These are phyloP conservation scores for Rhyacophila brunnea DNA, from an alignment of 1,140 invertebrate genomes.

Conservation along the genomic window DNA sequence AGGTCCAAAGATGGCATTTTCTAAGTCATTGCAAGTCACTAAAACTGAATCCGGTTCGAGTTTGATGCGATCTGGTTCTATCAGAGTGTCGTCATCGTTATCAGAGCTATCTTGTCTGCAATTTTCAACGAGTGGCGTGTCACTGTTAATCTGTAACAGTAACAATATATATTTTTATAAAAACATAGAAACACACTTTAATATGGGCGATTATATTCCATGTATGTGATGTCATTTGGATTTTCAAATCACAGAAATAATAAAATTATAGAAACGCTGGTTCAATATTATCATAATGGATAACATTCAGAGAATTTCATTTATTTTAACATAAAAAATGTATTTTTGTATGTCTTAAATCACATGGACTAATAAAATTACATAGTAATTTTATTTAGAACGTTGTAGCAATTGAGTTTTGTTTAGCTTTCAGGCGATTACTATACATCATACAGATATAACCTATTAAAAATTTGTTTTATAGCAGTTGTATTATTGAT, in stretches of 20 bases:
- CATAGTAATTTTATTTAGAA: too few relatives aligned
- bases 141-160: conserved; percentile 16
- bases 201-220: background rate
- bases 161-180: too few relatives aligned
- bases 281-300: background rate
- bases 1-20: too few relatives aligned
- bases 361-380: too few relatives aligned
- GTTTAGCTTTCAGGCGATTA: too few relatives aligned
- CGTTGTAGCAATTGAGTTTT: too few relatives aligned
- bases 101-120: background rate
- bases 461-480: too few relatives aligned
- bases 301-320: background rate
- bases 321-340: background rate
- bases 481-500: too few relatives aligned
- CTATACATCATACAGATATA: too few relatives aligned
- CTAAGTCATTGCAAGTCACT: background rate
- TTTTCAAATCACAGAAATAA: background rate
- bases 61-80: background rate
- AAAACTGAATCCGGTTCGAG: background rate
- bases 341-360: too few relatives aligned
- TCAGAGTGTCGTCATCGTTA: background rate
- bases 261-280: background rate
- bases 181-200: too few relatives aligned
- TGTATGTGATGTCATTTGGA: background rate
- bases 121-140: conserved; percentile 17